phyloP scores from a whole-genome alignment of 2,797 vertebrate genomes.

The Odontamblyopus lacepedii region DNA sequence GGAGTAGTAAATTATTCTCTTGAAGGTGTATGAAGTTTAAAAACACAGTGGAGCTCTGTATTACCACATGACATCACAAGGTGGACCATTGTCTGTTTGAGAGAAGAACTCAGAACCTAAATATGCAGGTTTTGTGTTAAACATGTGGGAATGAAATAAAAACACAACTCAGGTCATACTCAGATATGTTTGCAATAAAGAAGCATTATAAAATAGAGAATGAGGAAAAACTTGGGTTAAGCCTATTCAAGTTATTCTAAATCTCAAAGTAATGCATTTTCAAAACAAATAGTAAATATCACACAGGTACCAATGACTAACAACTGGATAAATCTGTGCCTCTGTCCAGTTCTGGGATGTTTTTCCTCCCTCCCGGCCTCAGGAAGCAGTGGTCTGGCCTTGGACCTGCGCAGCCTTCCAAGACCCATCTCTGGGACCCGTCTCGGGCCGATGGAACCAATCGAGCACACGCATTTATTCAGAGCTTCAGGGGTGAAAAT shows the following conservation, averaged over 20 bases:
- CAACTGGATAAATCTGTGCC: background rate
- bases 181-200: too few relatives aligned
- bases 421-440: constrained; percentile 63
- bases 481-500: constrained; percentile 43
- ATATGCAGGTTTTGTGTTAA: too few relatives aligned
- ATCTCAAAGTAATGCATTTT: background rate
- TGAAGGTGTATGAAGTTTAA: too few relatives aligned
- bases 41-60: too few relatives aligned
- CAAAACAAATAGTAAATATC: background rate
- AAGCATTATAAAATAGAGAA: too few relatives aligned
- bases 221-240: too few relatives aligned
- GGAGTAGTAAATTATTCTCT: too few relatives aligned
- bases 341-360: constrained; percentile 41
- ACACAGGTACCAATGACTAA: background rate
- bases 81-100: too few relatives aligned
- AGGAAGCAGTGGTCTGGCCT: constrained; percentile 79
- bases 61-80: too few relatives aligned
- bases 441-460: constrained; percentile 51
- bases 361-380: constrained; percentile 73
- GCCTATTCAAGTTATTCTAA: background rate
- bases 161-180: too few relatives aligned
- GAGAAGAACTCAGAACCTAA: too few relatives aligned
- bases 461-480: constrained; percentile 33
- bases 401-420: constrained; percentile 49
- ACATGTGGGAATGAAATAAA: too few relatives aligned